phyloP scores from a whole-genome alignment of 2,113 vertebrate species.

The Phyllopteryx taeniolatus region DNA sequence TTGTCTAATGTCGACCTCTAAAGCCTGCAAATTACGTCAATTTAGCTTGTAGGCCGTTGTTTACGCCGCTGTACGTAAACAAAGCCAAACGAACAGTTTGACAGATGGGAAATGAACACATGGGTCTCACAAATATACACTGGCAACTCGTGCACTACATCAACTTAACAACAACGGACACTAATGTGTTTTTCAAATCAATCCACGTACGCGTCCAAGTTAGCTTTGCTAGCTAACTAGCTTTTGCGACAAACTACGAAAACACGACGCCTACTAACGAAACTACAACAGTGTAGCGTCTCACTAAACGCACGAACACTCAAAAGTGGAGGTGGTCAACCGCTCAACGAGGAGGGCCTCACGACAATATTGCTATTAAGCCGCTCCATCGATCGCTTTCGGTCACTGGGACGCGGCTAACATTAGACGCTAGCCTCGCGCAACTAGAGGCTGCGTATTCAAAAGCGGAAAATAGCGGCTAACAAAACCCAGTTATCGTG shows the following conservation, averaged over 20 bases:
- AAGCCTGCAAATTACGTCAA: background rate
- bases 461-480: background rate
- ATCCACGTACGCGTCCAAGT: background rate
- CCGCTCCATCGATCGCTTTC: background rate
- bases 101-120: background rate
- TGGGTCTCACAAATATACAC: background rate
- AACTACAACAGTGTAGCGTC: background rate
- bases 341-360: background rate
- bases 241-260: background rate
- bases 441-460: constrained; percentile 11
- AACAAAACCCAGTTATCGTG: background rate
- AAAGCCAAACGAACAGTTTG: background rate
- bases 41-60: background rate
- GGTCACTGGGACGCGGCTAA: constrained; percentile 1
- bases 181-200: background rate
- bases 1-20: background rate
- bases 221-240: constrained; percentile 21
- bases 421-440: background rate
- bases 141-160: background rate
- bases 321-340: accelerated
- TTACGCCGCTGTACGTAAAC: background rate
- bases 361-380: background rate
- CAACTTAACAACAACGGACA: background rate
- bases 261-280: background rate
- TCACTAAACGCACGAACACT: accelerated